Evolutionary conservation across 2,888 invertebrate genomes (phyloP).

Genomic region (Pheosia gnoma): DNA sequence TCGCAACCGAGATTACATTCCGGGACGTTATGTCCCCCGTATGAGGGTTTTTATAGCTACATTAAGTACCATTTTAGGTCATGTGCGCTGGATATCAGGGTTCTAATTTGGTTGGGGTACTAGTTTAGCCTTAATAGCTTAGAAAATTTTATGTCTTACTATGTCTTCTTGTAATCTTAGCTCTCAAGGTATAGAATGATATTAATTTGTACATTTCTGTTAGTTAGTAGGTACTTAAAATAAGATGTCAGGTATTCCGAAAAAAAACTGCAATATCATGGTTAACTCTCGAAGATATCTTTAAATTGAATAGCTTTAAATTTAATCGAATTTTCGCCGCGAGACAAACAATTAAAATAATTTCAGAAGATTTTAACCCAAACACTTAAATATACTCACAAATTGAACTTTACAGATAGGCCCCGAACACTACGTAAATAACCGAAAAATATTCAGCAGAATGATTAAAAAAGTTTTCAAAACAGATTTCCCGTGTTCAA

Average conservation of each 20-base stretch:
- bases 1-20: conserved; percentile 58
- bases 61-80: conserved; percentile 54
- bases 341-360: neutral
- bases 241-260: too few relatives aligned
- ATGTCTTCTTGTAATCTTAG: neutral
- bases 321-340: too few relatives aligned
- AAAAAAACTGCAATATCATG: too few relatives aligned
- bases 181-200: neutral
- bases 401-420: neutral
- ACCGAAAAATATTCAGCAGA: neutral
- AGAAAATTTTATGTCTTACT: neutral
- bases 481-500: conserved; percentile 6
- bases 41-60: conserved; percentile 61
- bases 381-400: neutral
- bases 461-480: conserved; percentile 12
- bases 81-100: conserved; percentile 51
- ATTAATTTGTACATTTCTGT: too few relatives aligned
- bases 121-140: conserved; percentile 9
- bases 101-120: conserved; percentile 47
- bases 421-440: neutral
- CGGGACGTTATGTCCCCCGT: conserved; percentile 48
- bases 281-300: too few relatives aligned
- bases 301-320: too few relatives aligned
- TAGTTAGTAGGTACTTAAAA: too few relatives aligned
- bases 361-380: neutral